A percentile compares a stretch with the other conserved stretches of the same genome.
Conservation (phyloP, 2,888 invertebrate genomes). For the Plemyria rubiginata region DNA sequence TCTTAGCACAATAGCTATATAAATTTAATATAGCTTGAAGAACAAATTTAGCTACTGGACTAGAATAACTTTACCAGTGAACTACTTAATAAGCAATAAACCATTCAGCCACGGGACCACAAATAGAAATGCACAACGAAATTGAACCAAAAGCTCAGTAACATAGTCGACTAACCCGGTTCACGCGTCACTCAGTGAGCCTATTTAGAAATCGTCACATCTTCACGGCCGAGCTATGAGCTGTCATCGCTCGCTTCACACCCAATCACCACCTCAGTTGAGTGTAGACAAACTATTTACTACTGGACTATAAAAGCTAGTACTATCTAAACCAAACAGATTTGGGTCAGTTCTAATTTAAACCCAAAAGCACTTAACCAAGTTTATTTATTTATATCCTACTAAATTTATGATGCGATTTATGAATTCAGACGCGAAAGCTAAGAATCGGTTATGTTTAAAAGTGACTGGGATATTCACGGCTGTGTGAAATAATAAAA, state of each 20-base stretch:
- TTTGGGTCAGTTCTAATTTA: neutral
- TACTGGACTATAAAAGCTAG: conserved; percentile 16
- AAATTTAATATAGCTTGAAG: too few species aligned
- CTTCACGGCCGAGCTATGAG: conserved; percentile 51
- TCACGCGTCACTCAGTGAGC: conserved; percentile 40
- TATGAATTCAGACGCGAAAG: neutral
- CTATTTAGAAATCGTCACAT: conserved; percentile 51
- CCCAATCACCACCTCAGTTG: conserved; percentile 63
- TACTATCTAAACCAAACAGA: neutral
- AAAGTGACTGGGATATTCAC: neutral
- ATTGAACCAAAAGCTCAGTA: conserved; percentile 14
- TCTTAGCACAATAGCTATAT: neutral
- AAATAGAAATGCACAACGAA: conserved; percentile 8
- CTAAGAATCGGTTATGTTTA: neutral
- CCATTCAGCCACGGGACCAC: conserved; percentile 8
- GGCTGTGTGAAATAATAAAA: neutral
- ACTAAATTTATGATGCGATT: neutral
- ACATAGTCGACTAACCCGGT: conserved; percentile 36
- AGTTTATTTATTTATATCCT: neutral
- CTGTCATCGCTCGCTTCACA: conserved; percentile 65
- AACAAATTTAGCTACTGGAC: neutral
- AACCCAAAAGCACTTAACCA: neutral
- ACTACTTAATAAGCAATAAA: neutral
- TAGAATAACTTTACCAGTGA: neutral
- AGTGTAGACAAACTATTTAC: conserved; percentile 41